Conservation (phyloP, 2,797 vertebrate genomes). For the Hippoglossus hippoglossus region DNA sequence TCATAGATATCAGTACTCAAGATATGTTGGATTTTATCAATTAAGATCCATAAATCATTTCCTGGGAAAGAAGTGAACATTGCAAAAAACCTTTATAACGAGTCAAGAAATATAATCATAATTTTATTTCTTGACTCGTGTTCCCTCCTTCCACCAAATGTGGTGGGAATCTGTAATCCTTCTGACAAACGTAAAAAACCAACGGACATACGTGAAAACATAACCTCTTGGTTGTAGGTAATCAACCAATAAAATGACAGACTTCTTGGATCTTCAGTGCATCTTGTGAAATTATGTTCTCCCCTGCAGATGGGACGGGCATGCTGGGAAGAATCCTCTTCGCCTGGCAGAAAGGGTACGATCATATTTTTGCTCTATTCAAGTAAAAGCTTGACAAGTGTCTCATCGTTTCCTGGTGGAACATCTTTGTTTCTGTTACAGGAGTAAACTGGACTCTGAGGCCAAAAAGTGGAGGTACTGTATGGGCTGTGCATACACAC, state of each 20-base stretch:
- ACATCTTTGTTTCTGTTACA: conserved; percentile 53
- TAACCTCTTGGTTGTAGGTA: background rate
- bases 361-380: background rate
- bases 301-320: conserved; percentile 88
- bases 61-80: too few species aligned
- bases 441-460: conserved; percentile 92
- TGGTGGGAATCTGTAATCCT: too few species aligned
- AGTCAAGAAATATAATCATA: too few species aligned
- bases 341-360: conserved; percentile 92
- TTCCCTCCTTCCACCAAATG: too few species aligned
- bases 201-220: too few species aligned
- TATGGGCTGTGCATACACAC: background rate
- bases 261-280: background rate
- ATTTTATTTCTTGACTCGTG: too few species aligned
- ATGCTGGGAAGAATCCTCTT: conserved; percentile 93
- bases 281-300: background rate
- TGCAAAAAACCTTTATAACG: too few species aligned
- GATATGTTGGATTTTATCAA: too few species aligned
- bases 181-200: too few species aligned
- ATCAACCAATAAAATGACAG: background rate
- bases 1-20: too few species aligned
- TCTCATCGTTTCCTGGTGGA: background rate
- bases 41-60: too few species aligned
- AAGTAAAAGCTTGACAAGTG: background rate
- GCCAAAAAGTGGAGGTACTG: conserved; percentile 93